Base-by-base conservation (phyloP, 2,113 vertebrate species). In the Dipodomys ordii region DNA sequence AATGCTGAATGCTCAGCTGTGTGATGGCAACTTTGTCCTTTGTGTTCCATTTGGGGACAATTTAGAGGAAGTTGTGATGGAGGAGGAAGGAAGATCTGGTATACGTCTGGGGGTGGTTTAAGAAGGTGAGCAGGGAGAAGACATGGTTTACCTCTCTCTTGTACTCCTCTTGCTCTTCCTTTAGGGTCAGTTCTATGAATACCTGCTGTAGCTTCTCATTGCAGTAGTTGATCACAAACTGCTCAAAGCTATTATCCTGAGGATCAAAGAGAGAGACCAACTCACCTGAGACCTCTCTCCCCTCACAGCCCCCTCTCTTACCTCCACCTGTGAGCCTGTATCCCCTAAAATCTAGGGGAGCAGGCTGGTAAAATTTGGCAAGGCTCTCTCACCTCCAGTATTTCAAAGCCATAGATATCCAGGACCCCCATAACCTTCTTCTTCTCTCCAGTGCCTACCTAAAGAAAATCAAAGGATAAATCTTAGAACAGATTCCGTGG, bases 191-290 rank as follows among this genome's bases (percentile, higher is more conserved):
- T 74, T 98, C 96, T 95, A 98, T 98, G 96, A 99, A 99, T 76
- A 98, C 97, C 95, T 99, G 98, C 97, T 99, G 98, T 19, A 99
- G 97, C 86, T 98, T 99, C 97, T 99, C 98, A 0, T 99, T 99
- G 93, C 98, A 99, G 92, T 98, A 99, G 97, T 99, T 99, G 97
- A 99, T 99, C 96, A 99, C 98, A 86, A 99, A 98, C 64, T 99
- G 98, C 92, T 99, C 98, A 68, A 99, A 99, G 94, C 98, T 96
- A 0, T 99, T 99, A 73, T 98, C 94, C 98, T 99, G 92, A 7
- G 35, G 0, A 62, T 79, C 18, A 67, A 60, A 84, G 62, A 76
- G 49, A 81, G 6, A 71, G n/a, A 53, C 1, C 44, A 30, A 28
- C 15, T 57, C 91, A 89, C 10, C 83, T 49, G 0, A 3, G 0